A percentile compares a stretch with the other conserved stretches of the same genome.
phyloP scores from a whole-genome alignment of 2,888 invertebrate genomes.

The Torymus aiolomorphi region DNA sequence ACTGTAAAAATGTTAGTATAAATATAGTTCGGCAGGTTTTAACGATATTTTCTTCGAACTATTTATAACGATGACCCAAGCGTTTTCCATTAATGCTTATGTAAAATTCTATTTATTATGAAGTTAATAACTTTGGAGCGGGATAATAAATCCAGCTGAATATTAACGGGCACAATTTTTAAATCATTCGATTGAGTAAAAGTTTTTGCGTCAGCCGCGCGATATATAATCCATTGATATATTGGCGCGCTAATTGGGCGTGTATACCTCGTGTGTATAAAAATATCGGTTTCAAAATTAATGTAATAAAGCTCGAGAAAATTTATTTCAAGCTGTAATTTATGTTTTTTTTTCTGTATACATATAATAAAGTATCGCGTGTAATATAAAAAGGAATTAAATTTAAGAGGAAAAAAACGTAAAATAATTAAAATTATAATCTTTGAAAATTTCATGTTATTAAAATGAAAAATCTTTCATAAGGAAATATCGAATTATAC shows the following conservation, averaged over 20 bases:
- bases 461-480: too few species aligned
- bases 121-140: constrained; percentile 5
- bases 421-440: background rate
- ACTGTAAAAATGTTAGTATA: constrained; percentile 6
- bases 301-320: background rate
- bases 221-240: too few species aligned
- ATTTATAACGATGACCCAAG: constrained; percentile 26
- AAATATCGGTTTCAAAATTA: too few species aligned
- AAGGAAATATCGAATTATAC: too few species aligned
- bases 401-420: constrained; percentile 34
- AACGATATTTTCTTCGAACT: constrained; percentile 29
- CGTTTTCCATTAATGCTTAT: background rate
- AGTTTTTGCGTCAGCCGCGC: too few species aligned
- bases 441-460: too few species aligned
- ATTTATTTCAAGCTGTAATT: background rate
- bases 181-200: background rate
- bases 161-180: background rate
- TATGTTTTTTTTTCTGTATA: too few species aligned
- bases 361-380: background rate
- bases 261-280: too few species aligned
- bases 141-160: too few species aligned
- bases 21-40: constrained; percentile 19
- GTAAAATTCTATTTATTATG: constrained; percentile 15
- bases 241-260: too few species aligned
- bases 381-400: background rate